phyloP scores from a whole-genome alignment of 2,888 invertebrate species.

The Caenorhabditis becei region DNA sequence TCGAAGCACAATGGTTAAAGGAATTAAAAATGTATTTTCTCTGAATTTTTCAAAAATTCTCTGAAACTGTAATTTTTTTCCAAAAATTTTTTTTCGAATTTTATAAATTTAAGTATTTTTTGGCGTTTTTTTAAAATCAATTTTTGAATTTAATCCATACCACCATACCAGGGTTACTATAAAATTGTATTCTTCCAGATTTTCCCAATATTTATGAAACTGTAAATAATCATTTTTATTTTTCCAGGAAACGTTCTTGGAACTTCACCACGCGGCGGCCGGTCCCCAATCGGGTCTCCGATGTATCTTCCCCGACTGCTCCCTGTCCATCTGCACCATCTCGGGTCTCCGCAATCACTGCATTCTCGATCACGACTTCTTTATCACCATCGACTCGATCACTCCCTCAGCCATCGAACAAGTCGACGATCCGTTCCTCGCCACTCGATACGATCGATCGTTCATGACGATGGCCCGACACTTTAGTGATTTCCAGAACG shows the following conservation, averaged over 20 bases:
- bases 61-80: too few species aligned
- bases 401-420: not conserved
- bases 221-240: not conserved
- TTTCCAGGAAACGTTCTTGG: not conserved
- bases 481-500: not conserved
- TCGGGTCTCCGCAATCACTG: conserved; percentile 12
- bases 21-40: too few species aligned
- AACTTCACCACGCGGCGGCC: conserved; percentile 11
- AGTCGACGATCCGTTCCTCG: not conserved
- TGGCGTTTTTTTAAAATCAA: too few species aligned
- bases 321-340: conserved; percentile 8
- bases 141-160: too few species aligned
- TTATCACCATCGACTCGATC: not conserved
- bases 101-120: too few species aligned
- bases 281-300: not conserved
- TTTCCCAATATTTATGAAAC: too few species aligned
- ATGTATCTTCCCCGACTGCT: not conserved
- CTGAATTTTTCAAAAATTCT: too few species aligned
- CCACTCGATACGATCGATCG: conserved; percentile 15
- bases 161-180: too few species aligned
- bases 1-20: too few species aligned
- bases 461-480: conserved; percentile 20
- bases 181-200: too few species aligned
- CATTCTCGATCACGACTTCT: not conserved
- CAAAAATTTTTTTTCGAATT: too few species aligned